Conservation (phyloP, 2,797 vertebrate genomes). For the Prunella strophiata region DNA sequence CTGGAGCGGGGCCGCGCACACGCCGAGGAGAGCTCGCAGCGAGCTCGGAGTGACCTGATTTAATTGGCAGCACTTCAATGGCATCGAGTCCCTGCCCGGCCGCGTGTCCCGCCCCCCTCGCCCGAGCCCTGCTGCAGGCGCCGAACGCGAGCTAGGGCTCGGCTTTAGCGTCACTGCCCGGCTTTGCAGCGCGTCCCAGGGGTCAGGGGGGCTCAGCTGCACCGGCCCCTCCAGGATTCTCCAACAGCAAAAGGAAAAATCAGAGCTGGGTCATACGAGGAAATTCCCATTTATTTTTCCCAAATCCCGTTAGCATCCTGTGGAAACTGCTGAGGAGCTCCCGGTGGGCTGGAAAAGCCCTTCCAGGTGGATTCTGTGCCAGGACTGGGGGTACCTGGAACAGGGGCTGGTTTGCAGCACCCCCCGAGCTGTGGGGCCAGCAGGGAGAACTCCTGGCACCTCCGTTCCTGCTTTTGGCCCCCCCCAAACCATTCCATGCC, state of each 20-base stretch:
- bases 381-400: not conserved
- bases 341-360: not conserved
- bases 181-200: not conserved
- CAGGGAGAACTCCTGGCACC: not conserved
- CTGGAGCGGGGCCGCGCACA: not conserved
- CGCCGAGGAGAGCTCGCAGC: not conserved
- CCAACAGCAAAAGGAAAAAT: not conserved
- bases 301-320: not conserved
- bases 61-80: slow-evolving; percentile 58
- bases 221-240: fast-evolving
- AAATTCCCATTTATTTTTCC: not conserved
- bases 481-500: too few relatives aligned
- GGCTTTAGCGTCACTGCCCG: not conserved
- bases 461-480: too few relatives aligned
- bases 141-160: fast-evolving
- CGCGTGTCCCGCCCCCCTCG: not conserved
- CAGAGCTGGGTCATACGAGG: not conserved
- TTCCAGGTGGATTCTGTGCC: not conserved
- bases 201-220: not conserved
- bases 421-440: not conserved
- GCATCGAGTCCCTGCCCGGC: not conserved
- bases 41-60: slow-evolving; percentile 59
- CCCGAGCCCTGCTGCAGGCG: not conserved
- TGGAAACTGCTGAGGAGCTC: not conserved
- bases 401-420: not conserved